Percentiles rank a stretch among this genome's conserved stretches.
phyloP scores from a whole-genome alignment of 2,888 invertebrate species.

The Dicyrtoma fusca region DNA sequence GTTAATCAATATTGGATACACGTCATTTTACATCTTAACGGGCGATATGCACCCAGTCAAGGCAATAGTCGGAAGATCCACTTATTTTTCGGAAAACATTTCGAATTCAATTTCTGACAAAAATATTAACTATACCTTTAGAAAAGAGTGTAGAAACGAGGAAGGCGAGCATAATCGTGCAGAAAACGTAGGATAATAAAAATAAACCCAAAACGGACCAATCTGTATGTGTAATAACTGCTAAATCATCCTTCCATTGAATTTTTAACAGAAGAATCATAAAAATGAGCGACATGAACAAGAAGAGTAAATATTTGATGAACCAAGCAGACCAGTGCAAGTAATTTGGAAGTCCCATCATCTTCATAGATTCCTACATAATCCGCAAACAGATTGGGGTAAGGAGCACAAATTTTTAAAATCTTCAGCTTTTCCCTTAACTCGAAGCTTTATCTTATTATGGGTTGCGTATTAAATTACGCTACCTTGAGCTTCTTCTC shows the following conservation, averaged over 20 bases:
- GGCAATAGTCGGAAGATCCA: no score
- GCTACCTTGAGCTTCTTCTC: conserved; percentile 73
- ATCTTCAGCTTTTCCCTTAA: no score
- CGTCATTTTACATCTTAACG: no score
- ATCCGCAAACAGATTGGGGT: no score
- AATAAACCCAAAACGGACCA: conserved; percentile 72
- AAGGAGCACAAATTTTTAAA: no score
- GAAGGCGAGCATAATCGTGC: conserved; percentile 77
- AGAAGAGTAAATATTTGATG: conserved; percentile 70
- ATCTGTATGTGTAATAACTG: conserved; percentile 72
- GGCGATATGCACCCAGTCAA: no score
- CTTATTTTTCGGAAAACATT: no score
- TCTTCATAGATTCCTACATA: conserved; percentile 93
- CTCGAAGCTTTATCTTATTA: no score
- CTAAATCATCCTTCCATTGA: conserved; percentile 58
- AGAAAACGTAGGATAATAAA: conserved; percentile 70
- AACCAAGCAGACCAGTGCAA: conserved; percentile 88
- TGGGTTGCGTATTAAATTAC: no score
- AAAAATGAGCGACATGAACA: conserved; percentile 66
- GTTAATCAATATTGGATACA: no score
- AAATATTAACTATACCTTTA: conserved; percentile 66
- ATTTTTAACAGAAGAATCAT: conserved; percentile 60
- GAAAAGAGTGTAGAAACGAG: conserved; percentile 79
- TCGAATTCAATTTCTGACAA: conserved; percentile 6
- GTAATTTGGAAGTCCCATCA: conserved; percentile 84